Conservation (phyloP, 2,113 vertebrate genomes). For the Dasyornis broadbenti region DNA sequence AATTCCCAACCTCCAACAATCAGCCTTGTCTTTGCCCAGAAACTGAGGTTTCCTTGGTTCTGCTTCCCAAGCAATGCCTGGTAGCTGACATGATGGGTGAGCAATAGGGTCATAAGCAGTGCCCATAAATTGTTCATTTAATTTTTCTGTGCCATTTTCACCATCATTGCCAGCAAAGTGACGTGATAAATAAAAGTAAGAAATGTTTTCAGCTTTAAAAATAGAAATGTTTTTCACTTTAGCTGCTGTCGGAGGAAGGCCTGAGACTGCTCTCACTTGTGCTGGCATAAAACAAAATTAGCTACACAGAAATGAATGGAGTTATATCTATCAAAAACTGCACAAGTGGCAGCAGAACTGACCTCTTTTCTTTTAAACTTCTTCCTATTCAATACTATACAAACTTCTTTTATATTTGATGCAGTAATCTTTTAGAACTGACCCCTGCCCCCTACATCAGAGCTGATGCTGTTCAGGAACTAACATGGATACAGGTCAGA, state of each 20-base stretch:
- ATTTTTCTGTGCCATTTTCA: neutral
- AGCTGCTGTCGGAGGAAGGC: neutral
- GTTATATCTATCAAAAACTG: neutral
- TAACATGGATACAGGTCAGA: neutral
- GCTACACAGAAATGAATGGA: neutral
- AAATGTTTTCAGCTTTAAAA: constrained; percentile 36
- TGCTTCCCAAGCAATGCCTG: neutral
- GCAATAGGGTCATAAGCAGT: neutral
- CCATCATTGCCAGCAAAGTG: neutral
- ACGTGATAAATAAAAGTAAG: constrained; percentile 1
- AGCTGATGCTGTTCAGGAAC: neutral
- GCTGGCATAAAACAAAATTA: neutral
- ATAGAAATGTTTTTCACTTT: constrained; percentile 15
- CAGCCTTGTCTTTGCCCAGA: neutral
- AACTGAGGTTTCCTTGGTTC: neutral
- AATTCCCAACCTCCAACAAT: too few relatives aligned
- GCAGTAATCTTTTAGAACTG: neutral
- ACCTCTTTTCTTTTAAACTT: neutral
- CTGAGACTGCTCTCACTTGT: neutral
- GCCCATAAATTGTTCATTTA: neutral
- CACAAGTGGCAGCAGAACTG: neutral
- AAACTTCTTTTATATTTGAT: neutral
- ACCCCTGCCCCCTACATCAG: neutral
- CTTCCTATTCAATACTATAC: neutral
- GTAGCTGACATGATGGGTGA: neutral